Evolutionary conservation across 2,888 invertebrate species (phyloP), one percentile per base, ranked within the genome.

Genomic region (Torymus aiolomorphi): DNA sequence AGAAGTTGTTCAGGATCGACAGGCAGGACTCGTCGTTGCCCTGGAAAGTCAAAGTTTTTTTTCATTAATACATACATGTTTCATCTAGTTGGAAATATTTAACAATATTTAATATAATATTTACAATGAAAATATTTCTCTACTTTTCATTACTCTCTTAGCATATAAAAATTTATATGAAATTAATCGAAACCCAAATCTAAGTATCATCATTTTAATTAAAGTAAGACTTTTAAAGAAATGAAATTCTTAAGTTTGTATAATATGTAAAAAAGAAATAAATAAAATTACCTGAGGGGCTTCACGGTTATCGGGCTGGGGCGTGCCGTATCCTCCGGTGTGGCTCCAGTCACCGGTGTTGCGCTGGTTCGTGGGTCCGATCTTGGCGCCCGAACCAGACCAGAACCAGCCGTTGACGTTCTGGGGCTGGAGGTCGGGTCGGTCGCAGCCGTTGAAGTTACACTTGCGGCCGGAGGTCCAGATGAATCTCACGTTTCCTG

Each of bases 381-480:
- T 96, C 92, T 97, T 97, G 82, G 95, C 97, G 51, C 97, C 97
- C 11, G 97, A 97, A 83, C 97, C 97, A 8, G 96, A 96, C 97
- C 97, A 97, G 93, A 97, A 97, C 97, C 97, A 97, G 66, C 97
- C 97, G 89, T 97, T 96, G 82, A 96, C 90, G 79, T 94, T 93
- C 84, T 95, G 93, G 52, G 97, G 97, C 86, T 96, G 95, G 84
- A 97, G 92, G 89, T 97, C 97, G 16, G 95, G 93, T 78, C 97
- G 93, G 88, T 96, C 96, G 90, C 97, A 97, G 59, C 97, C 97
- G 81, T 96, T 96, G 89, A 97, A 97, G 91, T 97, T 97, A 88
- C 97, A 97, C 90, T 97, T 97, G 83, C 97, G 94, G 1, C 97
- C 97, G 12, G 96, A 96, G 0, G 97, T 97, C 97, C 97, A 97